These are phyloP conservation scores for Diarsia dahlii DNA, from an alignment of 2,888 invertebrate genomes.

Conservation along the genomic window DNA sequence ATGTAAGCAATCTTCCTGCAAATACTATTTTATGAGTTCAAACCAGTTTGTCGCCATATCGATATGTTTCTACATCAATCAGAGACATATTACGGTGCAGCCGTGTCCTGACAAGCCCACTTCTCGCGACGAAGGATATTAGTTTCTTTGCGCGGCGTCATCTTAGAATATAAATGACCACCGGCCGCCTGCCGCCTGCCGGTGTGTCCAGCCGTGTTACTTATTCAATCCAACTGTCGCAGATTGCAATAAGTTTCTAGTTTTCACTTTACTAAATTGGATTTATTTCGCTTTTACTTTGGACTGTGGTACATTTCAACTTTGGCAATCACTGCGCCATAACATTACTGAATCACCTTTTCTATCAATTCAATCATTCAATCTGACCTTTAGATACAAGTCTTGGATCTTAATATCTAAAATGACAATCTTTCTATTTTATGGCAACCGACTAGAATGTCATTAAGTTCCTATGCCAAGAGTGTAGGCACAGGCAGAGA, in stretches of 20 bases:
- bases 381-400: slow-evolving; percentile 5
- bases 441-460: background rate
- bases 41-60: slow-evolving; percentile 27
- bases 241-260: slow-evolving; percentile 7
- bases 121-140: slow-evolving; percentile 15
- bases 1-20: slow-evolving; percentile 44
- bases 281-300: slow-evolving; percentile 42
- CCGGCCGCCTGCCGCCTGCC: background rate
- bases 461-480: background rate
- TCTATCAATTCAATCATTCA: no score
- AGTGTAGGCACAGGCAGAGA: background rate
- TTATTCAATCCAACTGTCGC: slow-evolving; percentile 27
- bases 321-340: slow-evolving; percentile 17
- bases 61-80: slow-evolving; percentile 17
- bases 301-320: slow-evolving; percentile 13
- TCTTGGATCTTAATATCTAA: background rate
- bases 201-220: slow-evolving; percentile 22
- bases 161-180: slow-evolving; percentile 12
- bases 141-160: slow-evolving; percentile 15
- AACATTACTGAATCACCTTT: slow-evolving; percentile 19
- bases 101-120: slow-evolving; percentile 11
- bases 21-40: slow-evolving; percentile 39
- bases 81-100: slow-evolving; percentile 19
- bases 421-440: slow-evolving; percentile 7
- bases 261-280: slow-evolving; percentile 38